A percentile compares a stretch with the other conserved stretches of the same genome.
phyloP scores from a whole-genome alignment of 1,140 invertebrate genomes.

The Aphelenchoides besseyi region DNA sequence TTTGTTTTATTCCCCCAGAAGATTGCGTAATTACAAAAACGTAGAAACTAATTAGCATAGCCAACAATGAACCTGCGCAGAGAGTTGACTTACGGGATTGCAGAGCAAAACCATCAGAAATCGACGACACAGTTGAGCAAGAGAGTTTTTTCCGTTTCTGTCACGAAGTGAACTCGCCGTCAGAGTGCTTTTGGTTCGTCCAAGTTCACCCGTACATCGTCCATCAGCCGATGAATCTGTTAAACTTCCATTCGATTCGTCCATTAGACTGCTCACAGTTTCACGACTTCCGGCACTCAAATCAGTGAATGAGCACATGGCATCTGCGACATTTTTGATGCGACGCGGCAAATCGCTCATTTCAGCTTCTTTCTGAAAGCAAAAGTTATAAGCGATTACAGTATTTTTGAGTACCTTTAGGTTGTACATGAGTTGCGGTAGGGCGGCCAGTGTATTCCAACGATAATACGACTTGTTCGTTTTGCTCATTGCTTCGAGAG shows the following conservation, averaged over 20 bases:
- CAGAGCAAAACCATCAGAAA: constrained; percentile 60
- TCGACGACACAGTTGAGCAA: constrained; percentile 57
- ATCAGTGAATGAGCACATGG: constrained; percentile 60
- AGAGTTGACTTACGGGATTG: constrained; percentile 52
- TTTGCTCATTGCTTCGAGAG: constrained; percentile 61
- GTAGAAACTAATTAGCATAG: too few species aligned
- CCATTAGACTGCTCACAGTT: not conserved
- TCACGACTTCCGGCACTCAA: constrained; percentile 15
- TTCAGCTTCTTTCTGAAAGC: constrained; percentile 50
- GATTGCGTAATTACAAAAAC: too few species aligned
- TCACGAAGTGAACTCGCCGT: constrained; percentile 32
- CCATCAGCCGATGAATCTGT: not conserved
- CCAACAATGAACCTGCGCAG: too few species aligned
- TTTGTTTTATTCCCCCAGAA: too few species aligned
- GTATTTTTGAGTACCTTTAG: constrained; percentile 55
- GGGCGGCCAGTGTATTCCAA: constrained; percentile 51
- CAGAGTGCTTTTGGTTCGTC: not conserved
- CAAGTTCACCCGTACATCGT: not conserved
- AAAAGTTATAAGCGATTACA: too few species aligned
- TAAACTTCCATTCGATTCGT: constrained; percentile 29
- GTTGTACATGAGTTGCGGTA: constrained; percentile 51
- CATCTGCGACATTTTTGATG: constrained; percentile 55
- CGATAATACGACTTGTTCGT: constrained; percentile 58
- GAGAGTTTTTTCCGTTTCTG: constrained; percentile 55
- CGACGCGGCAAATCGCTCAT: constrained; percentile 45